A percentile compares a stretch with the other conserved stretches of the same genome.
These are phyloP conservation scores for Drosophila mojavensis DNA, from an alignment of 1,140 invertebrate species.

Conservation along the genomic window DNA sequence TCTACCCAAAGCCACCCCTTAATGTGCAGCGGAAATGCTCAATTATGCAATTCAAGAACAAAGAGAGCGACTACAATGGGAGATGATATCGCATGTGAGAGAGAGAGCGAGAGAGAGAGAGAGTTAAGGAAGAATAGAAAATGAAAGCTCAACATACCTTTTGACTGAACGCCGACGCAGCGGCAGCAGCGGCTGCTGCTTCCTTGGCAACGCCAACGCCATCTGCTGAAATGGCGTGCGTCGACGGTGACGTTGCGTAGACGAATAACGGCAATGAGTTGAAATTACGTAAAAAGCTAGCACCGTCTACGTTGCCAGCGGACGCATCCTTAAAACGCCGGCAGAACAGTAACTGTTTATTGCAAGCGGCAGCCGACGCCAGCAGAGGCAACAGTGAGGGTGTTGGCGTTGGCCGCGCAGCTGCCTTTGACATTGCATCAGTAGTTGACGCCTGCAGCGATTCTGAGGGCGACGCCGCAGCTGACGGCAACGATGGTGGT, in stretches of 20 bases:
- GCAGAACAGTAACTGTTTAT: conserved; percentile 76
- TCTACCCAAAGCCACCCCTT: conserved; percentile 6
- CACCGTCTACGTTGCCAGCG: conserved; percentile 14
- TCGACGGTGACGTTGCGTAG: conserved; percentile 75
- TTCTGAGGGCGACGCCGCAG: conserved; percentile 7
- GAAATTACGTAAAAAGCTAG: conserved; percentile 73
- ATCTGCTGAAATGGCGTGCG: conserved; percentile 74
- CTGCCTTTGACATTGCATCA: conserved; percentile 29
- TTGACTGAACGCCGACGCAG: conserved; percentile 56
- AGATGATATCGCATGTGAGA: conserved; percentile 13
- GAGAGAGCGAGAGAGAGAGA: neutral
- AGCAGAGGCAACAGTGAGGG: conserved; percentile 62
- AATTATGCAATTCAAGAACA: conserved; percentile 69
- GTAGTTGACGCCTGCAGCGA: conserved; percentile 14
- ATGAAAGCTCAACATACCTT: conserved; percentile 61
- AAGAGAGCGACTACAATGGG: conserved; percentile 31
- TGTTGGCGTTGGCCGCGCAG: conserved; percentile 37
- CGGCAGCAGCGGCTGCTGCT: conserved; percentile 59
- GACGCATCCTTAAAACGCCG: conserved; percentile 75
- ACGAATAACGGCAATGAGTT: conserved; percentile 78
- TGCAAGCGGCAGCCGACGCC: conserved; percentile 66
- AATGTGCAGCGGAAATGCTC: conserved; percentile 68
- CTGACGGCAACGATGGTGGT: conserved; percentile 5
- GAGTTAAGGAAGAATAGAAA: neutral
- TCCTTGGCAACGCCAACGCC: conserved; percentile 78